phyloP scores from a whole-genome alignment of 1,140 invertebrate species.

The Drosophila pseudoananassae region DNA sequence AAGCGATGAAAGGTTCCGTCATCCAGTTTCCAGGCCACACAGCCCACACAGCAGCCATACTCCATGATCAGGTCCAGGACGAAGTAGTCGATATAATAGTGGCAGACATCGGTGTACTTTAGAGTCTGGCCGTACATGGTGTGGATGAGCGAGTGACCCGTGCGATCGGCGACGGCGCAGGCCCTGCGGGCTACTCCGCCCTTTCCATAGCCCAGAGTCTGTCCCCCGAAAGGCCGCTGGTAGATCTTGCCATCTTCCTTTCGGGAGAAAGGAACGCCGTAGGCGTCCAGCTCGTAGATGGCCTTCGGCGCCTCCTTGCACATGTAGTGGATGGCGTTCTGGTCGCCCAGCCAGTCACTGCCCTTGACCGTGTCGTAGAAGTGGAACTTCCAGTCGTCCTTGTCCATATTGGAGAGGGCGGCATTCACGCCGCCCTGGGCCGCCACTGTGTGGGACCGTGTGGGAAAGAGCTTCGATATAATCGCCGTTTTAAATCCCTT shows the following conservation, averaged over 20 bases:
- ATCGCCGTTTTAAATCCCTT: slow-evolving; percentile 96
- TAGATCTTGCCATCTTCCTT: slow-evolving; percentile 90
- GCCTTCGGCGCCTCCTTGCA: slow-evolving; percentile 94
- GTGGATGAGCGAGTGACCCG: slow-evolving; percentile 98
- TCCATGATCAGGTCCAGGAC: slow-evolving; percentile 98
- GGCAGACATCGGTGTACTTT: slow-evolving; percentile 94
- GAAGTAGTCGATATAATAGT: slow-evolving; percentile 99
- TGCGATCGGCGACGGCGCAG: slow-evolving; percentile 86
- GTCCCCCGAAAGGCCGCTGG: slow-evolving; percentile 96
- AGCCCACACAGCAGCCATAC: slow-evolving; percentile 94
- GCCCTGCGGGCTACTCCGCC: slow-evolving; percentile 91
- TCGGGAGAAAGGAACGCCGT: slow-evolving; percentile 87
- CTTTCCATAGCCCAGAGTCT: slow-evolving; percentile 93
- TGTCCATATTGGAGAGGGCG: slow-evolving; percentile 89
- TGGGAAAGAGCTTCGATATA: slow-evolving; percentile 97
- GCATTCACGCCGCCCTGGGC: slow-evolving; percentile 97
- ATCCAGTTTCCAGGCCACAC: slow-evolving; percentile 97
- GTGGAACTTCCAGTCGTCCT: slow-evolving; percentile 96
- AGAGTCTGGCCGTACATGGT: slow-evolving; percentile 98
- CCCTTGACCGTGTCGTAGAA: slow-evolving; percentile 98
- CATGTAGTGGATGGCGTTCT: slow-evolving; percentile 98
- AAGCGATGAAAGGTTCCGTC: slow-evolving; percentile 97
- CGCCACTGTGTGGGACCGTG: slow-evolving; percentile 95
- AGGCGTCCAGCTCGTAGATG: slow-evolving; percentile 96
- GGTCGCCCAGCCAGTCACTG: slow-evolving; percentile 97